Conservation (phyloP, 2,797 vertebrate species). For the Coccyzus lansbergi region DNA sequence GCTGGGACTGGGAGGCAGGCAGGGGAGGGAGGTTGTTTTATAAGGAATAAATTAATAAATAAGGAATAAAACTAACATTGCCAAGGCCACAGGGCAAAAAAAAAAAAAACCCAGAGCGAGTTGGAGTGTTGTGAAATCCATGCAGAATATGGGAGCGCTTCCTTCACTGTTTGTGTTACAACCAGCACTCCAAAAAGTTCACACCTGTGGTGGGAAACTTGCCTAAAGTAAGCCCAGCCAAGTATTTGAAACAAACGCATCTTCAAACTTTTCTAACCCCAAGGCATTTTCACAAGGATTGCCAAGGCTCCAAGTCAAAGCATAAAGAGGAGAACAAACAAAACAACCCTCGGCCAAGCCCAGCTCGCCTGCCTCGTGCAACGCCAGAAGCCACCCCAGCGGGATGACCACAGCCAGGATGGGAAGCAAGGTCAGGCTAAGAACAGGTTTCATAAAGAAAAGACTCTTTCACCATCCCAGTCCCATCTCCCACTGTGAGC, state of each 20-base stretch:
- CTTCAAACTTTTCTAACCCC: slow-evolving; percentile 77
- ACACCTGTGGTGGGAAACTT: slow-evolving; percentile 79
- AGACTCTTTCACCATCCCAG: neutral
- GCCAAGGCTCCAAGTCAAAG: slow-evolving; percentile 71
- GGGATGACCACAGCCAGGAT: neutral
- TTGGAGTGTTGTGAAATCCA: slow-evolving; percentile 21
- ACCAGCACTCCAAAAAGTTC: slow-evolving; percentile 64
- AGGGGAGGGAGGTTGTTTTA: neutral
- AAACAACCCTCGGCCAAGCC: slow-evolving; percentile 10
- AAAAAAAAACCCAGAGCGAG: neutral
- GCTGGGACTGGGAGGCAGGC: neutral
- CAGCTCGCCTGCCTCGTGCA: neutral
- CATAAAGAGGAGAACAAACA: slow-evolving; percentile 55
- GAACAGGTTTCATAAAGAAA: neutral
- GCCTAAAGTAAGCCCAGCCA: slow-evolving; percentile 70
- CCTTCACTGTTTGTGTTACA: slow-evolving; percentile 72
- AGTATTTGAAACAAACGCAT: slow-evolving; percentile 76
- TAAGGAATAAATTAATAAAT: slow-evolving; percentile 22
- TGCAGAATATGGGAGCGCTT: slow-evolving; percentile 60
- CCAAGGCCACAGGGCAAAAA: slow-evolving; percentile 50
- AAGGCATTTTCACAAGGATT: slow-evolving; percentile 55
- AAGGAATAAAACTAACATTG: slow-evolving; percentile 53
- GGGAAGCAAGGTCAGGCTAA: neutral
- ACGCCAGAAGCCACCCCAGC: neutral
- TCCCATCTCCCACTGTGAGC: neutral